Conservation (phyloP, 2,888 invertebrate genomes). For the Brachycybe producta region DNA sequence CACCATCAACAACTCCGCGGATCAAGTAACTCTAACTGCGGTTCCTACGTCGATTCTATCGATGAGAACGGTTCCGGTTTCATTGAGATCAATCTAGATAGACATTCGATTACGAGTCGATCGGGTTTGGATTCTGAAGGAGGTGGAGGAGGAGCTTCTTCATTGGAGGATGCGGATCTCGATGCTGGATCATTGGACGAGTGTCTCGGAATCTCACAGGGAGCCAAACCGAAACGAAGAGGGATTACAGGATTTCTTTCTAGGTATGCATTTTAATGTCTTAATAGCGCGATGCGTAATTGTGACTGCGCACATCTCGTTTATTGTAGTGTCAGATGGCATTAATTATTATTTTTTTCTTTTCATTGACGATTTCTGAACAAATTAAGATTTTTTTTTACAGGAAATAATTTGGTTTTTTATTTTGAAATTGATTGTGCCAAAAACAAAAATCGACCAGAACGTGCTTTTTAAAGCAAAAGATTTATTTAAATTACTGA, state of each 20-base stretch:
- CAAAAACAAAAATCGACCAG: too few species aligned
- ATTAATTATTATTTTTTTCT: too few species aligned
- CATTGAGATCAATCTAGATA: slow-evolving; percentile 15
- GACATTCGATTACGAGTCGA: background rate
- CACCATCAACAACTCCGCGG: background rate
- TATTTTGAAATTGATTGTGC: background rate
- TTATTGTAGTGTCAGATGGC: too few species aligned
- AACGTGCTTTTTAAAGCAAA: too few species aligned
- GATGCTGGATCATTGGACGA: background rate
- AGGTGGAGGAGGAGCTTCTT: background rate
- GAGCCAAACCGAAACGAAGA: slow-evolving; percentile 11
- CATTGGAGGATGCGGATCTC: background rate
- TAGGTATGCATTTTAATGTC: too few species aligned
- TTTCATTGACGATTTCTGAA: too few species aligned
- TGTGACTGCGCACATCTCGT: too few species aligned
- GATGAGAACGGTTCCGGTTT: background rate
- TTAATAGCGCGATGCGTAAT: too few species aligned
- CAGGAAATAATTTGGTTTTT: too few species aligned
- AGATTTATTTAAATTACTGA: too few species aligned
- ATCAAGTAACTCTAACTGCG: background rate
- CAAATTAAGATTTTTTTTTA: too few species aligned
- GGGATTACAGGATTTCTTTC: slow-evolving; percentile 11
- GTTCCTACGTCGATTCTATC: background rate
- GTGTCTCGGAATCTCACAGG: background rate
- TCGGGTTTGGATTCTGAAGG: background rate